phyloP scores from a whole-genome alignment of 2,888 invertebrate species.

The Bhutanitis thaidina region DNA sequence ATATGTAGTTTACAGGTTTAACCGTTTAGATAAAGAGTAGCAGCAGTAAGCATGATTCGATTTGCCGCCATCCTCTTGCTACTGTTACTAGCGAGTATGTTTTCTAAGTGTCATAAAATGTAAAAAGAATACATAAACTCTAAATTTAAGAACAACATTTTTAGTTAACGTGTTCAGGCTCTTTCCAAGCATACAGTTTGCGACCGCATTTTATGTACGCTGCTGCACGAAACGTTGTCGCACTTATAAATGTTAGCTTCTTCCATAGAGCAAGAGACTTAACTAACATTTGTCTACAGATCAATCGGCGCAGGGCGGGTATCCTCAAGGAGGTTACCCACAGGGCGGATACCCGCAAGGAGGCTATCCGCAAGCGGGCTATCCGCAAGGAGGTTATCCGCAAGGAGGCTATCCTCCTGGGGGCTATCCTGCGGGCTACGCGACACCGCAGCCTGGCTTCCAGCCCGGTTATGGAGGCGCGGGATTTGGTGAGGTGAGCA shows the following conservation, averaged over 20 bases:
- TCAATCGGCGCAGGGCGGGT: slow-evolving; percentile 31
- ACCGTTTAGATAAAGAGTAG: too few species aligned
- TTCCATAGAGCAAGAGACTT: background rate
- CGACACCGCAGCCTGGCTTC: slow-evolving; percentile 45
- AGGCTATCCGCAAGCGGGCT: slow-evolving; percentile 48
- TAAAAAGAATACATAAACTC: too few species aligned
- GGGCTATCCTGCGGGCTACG: slow-evolving; percentile 28
- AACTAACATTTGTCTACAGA: background rate
- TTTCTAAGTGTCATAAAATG: too few species aligned
- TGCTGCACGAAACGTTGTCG: too few species aligned
- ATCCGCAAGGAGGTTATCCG: slow-evolving; percentile 52
- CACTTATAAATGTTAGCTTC: too few species aligned
- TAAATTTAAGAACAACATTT: too few species aligned
- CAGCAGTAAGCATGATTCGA: too few species aligned
- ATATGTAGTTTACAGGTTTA: too few species aligned
- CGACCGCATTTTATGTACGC: background rate
- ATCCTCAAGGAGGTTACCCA: slow-evolving; percentile 52
- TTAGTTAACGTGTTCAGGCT: too few species aligned
- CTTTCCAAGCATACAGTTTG: background rate
- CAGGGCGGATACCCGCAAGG: slow-evolving; percentile 28
- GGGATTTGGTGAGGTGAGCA: slow-evolving; percentile 59
- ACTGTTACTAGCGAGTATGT: too few species aligned
- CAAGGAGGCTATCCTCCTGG: slow-evolving; percentile 50
- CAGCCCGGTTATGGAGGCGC: slow-evolving; percentile 46
- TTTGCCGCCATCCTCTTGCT: too few species aligned